Conservation (phyloP, 2,888 invertebrate species). For the Cerceris ruficornis region DNA sequence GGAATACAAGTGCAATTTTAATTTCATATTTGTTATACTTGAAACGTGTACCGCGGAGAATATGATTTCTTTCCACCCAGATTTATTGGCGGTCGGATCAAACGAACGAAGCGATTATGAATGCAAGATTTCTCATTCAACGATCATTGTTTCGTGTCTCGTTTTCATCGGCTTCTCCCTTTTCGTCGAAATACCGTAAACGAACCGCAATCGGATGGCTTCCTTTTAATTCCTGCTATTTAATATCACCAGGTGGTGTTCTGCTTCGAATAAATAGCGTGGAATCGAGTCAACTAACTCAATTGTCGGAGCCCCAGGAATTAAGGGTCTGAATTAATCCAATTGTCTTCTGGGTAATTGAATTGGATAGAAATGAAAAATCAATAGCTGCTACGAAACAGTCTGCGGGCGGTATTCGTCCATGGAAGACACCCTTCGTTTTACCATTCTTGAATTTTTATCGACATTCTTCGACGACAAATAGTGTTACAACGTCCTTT, state of each 20-base stretch:
- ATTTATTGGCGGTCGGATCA: constrained; percentile 49
- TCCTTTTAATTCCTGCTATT: constrained; percentile 30
- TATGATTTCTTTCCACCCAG: too few relatives aligned
- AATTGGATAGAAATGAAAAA: constrained; percentile 64
- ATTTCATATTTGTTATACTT: too few relatives aligned
- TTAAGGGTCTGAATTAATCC: constrained; percentile 64
- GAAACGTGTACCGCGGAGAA: too few relatives aligned
- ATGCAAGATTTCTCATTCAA: constrained; percentile 28
- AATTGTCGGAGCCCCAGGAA: constrained; percentile 56
- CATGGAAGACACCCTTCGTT: not conserved
- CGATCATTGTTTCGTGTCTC: constrained; percentile 38
- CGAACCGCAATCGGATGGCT: not conserved
- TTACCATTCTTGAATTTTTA: too few relatives aligned
- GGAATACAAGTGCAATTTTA: too few relatives aligned
- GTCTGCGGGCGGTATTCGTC: not conserved
- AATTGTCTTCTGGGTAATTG: constrained; percentile 60
- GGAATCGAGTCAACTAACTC: constrained; percentile 57
- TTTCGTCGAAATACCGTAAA: not conserved
- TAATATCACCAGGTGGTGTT: constrained; percentile 11
- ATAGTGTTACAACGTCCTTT: too few relatives aligned
- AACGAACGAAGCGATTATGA: constrained; percentile 23
- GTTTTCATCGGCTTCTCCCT: constrained; percentile 33
- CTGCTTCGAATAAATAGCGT: constrained; percentile 24
- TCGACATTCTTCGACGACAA: too few relatives aligned
- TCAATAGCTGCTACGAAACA: constrained; percentile 47